A percentile compares a stretch with the other conserved stretches of the same genome.
Evolutionary conservation across 2,888 invertebrate species (phyloP).

Genomic region (Hybos culiciformis): DNA sequence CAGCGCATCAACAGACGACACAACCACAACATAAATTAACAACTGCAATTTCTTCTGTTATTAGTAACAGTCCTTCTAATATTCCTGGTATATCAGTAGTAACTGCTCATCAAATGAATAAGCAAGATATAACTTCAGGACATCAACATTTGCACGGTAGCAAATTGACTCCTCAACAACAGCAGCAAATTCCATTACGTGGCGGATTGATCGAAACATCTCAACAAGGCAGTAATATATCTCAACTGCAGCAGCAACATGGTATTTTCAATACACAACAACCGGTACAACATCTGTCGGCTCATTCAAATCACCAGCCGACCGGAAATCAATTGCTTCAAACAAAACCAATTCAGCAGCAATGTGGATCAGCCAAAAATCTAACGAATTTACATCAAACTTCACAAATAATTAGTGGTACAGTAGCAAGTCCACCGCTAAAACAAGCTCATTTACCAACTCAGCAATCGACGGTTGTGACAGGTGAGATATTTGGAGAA

Average conservation of each 20-base stretch:
- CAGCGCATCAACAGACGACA: slow-evolving; percentile 21
- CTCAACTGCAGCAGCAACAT: slow-evolving; percentile 25
- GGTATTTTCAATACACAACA: slow-evolving; percentile 19
- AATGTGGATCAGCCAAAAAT: slow-evolving; percentile 1
- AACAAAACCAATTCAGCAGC: slow-evolving; percentile 14
- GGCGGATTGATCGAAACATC: slow-evolving; percentile 14
- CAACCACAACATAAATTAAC: slow-evolving; percentile 36
- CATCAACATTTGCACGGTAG: slow-evolving; percentile 8
- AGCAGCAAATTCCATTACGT: slow-evolving; percentile 21
- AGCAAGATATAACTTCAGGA: slow-evolving; percentile 10
- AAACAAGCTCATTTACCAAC: slow-evolving; percentile 34
- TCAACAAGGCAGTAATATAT: slow-evolving; percentile 25
- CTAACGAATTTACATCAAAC: slow-evolving; percentile 22
- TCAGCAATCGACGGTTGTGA: slow-evolving; percentile 37
- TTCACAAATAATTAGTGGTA: slow-evolving; percentile 39
- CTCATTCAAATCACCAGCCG: slow-evolving; percentile 18
- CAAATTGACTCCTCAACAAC: slow-evolving; percentile 10
- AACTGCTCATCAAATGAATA: slow-evolving; percentile 18
- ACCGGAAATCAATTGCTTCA: slow-evolving; percentile 21
- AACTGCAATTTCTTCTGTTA: slow-evolving; percentile 24
- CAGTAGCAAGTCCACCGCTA: slow-evolving; percentile 44
- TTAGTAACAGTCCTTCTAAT: slow-evolving; percentile 2
- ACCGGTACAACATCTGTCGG: slow-evolving; percentile 1
- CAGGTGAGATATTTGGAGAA: slow-evolving; percentile 23
- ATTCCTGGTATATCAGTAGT: slow-evolving; percentile 19